Evolutionary conservation across 37 sponge, comb jelly and placozoan species (phyloP).

Genomic region (Agelas oroides): DNA sequence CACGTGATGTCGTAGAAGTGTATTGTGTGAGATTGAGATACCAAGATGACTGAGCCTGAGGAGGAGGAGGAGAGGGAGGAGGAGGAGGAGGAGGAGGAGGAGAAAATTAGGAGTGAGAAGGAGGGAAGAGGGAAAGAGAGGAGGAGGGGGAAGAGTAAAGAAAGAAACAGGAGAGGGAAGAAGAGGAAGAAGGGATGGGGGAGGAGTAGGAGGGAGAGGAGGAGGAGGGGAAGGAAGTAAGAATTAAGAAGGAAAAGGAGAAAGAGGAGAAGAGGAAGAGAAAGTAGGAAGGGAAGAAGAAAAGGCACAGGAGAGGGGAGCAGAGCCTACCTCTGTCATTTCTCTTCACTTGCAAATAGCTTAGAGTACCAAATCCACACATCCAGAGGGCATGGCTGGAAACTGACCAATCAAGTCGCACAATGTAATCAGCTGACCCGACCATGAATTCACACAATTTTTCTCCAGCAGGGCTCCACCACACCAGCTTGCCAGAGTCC

Average conservation of each 20-base stretch:
- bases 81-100: too few species aligned
- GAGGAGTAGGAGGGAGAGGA: too few species aligned
- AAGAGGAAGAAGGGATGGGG: background rate
- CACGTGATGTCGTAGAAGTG: conserved; percentile 59
- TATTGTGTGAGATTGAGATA: background rate
- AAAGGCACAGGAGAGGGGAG: too few species aligned
- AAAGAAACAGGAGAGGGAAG: background rate
- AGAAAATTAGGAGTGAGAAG: background rate
- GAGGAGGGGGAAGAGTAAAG: background rate
- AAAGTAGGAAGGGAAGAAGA: background rate
- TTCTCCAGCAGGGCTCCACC: conserved; percentile 44
- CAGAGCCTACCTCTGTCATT: conserved; percentile 22
- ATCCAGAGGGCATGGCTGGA: conserved; percentile 51
- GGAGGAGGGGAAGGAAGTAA: background rate
- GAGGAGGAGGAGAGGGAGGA: background rate
- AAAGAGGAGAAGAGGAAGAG: background rate
- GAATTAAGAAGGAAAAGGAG: background rate
- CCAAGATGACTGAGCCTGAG: conserved; percentile 10
- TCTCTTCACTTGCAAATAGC: conserved; percentile 32
- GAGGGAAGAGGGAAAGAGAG: background rate
- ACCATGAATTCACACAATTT: conserved; percentile 31
- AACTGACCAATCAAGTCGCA: conserved; percentile 50
- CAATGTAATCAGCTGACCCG: conserved; percentile 37
- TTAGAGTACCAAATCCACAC: conserved; percentile 66
- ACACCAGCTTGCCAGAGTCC: conserved; percentile 61